Evolutionary conservation across 1,140 invertebrate species (phyloP), one percentile per base, ranked within the genome.

Genomic region (Neodiprion virginianus): DNA sequence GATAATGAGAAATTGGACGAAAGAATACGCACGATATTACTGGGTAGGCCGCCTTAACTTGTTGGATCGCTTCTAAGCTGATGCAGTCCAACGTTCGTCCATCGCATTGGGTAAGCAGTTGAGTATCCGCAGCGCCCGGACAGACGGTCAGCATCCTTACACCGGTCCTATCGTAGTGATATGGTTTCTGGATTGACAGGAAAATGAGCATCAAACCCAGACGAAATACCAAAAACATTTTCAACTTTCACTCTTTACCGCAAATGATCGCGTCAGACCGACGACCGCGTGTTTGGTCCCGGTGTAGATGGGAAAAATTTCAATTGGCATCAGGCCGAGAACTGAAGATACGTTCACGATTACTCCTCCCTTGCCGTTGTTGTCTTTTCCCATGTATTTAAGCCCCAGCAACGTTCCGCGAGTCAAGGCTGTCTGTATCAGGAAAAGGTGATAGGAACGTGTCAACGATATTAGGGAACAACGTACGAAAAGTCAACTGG

Each of bases 321-420:
- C 81, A 9, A 80, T 77, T 3, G 91, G 86, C 72, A 85, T 84
- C 50, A 91, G 82, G 12, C 91, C 92, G 73, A 89, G 85, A 71
- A 91, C 89, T 0, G 92, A 93, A n/a, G 90, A 88, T 73, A 91
- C 83, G 76, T 92, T 93, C 2, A 91, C 86, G 5, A 93, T 87
- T 3, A 90, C 88, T 4, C 90, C 91, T 17, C 92, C 91, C 71
- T 84, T 86, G 7, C 90, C 90, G 10, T 88, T 89, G 72, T 89
- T 89, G 71, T 91, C 88, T 76, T 88, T 91, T 71, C 90, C 89
- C 90, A 92, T 91, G 73, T 86, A 82, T 14, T 80, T 72, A 69
- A 81, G 47, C 1, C 73, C 81, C 1, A 79, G 66, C 21, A 77
- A 17, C 53, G 53, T 61, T 61, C 53, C 53, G 0, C 53, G 53